Evolutionary conservation across 1,140 invertebrate genomes (phyloP).

Genomic region (Procambarus virginalis): DNA sequence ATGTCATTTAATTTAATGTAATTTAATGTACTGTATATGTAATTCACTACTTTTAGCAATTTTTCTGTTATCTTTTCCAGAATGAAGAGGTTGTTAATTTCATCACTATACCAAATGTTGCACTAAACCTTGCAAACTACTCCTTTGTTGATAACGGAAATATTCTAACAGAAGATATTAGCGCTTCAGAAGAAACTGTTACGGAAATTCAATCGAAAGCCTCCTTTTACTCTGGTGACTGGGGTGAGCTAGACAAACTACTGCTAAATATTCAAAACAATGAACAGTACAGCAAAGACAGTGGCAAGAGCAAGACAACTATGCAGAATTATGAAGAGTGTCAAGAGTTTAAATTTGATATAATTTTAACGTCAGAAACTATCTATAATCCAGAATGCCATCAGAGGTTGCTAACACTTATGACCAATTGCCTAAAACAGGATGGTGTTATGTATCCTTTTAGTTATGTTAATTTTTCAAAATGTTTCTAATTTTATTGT

Average conservation of each 20-base stretch:
- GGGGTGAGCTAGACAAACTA: slow-evolving; percentile 37
- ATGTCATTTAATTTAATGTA: too few species aligned
- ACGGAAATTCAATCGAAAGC: slow-evolving; percentile 73
- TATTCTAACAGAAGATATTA: slow-evolving; percentile 73
- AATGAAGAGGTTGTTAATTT: slow-evolving; percentile 84
- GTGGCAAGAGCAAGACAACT: background rate
- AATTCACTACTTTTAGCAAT: background rate
- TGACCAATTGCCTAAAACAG: slow-evolving; percentile 80
- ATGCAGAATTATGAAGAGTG: slow-evolving; percentile 67
- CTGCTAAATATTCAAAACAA: background rate
- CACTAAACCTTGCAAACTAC: slow-evolving; percentile 80
- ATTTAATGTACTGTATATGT: too few species aligned
- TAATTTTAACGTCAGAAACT: slow-evolving; percentile 91
- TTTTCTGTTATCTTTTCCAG: slow-evolving; percentile 75
- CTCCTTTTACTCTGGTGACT: slow-evolving; percentile 59
- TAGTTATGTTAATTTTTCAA: background rate
- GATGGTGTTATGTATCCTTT: slow-evolving; percentile 79
- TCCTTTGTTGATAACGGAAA: slow-evolving; percentile 59
- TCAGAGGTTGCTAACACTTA: slow-evolving; percentile 82
- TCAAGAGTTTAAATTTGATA: slow-evolving; percentile 80
- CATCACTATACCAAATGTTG: slow-evolving; percentile 86
- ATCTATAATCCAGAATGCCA: slow-evolving; percentile 91
- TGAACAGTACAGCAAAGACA: background rate
- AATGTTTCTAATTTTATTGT: background rate
- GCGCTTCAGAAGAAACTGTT: slow-evolving; percentile 74